Evolutionary conservation across 2,113 vertebrate genomes (phyloP).

Genomic region (Onychostruthus taczanowskii): DNA sequence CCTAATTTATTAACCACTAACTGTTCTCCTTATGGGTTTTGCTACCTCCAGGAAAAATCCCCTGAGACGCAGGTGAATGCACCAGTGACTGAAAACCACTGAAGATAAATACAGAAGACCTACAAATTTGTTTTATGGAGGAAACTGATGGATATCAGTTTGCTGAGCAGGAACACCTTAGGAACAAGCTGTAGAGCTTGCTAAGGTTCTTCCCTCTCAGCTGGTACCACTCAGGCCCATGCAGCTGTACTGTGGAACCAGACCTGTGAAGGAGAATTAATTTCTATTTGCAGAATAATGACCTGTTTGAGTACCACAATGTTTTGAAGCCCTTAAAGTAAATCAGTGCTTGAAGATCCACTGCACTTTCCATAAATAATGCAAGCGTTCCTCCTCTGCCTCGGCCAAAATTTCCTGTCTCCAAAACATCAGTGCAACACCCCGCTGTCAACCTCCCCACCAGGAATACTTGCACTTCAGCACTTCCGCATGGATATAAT

Average conservation of each 20-base stretch:
- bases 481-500: conserved; percentile 26
- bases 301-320: background rate
- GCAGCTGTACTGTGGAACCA: background rate
- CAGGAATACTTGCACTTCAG: conserved; percentile 34
- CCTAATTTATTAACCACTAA: background rate
- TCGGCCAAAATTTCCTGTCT: background rate
- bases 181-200: background rate
- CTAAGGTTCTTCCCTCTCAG: background rate
- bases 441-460: background rate
- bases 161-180: background rate
- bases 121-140: background rate
- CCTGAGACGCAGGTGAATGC: background rate
- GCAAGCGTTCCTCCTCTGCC: background rate
- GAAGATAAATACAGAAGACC: background rate
- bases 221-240: background rate
- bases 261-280: background rate
- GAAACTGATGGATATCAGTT: background rate
- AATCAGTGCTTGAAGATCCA: background rate
- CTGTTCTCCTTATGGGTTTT: background rate
- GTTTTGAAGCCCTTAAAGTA: background rate
- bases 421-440: background rate
- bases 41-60: background rate
- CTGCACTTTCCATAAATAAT: background rate
- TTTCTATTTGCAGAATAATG: background rate
- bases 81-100: background rate